These are phyloP conservation scores for Oncorhynchus masou DNA, from an alignment of 2,113 vertebrate species.

Conservation along the genomic window DNA sequence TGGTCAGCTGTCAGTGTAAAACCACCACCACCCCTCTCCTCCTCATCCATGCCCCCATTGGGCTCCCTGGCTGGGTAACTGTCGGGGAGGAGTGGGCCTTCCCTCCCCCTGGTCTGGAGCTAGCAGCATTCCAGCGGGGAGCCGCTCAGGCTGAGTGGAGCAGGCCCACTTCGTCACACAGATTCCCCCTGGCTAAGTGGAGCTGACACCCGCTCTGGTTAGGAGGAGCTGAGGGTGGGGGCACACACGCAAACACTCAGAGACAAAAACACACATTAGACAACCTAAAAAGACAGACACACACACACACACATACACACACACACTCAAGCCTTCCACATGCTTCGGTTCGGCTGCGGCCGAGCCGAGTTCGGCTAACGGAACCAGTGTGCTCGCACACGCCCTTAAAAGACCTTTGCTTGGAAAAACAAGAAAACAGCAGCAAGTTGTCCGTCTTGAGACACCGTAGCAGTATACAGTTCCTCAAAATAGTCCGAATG, in stretches of 20 bases:
- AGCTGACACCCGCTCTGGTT: conserved; percentile 52
- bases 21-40: conserved; percentile 26
- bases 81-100: conserved; percentile 28
- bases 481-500: too few species aligned
- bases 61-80: not conserved
- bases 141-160: conserved; percentile 72
- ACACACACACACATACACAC: conserved; percentile 8
- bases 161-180: conserved; percentile 72
- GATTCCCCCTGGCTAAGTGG: conserved; percentile 50
- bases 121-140: conserved; percentile 72
- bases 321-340: not conserved
- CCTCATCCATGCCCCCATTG: not conserved
- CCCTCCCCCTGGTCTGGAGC: conserved; percentile 53
- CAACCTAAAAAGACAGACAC: not conserved
- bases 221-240: not conserved
- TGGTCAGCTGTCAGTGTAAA: conserved; percentile 74
- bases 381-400: too few species aligned
- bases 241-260: conserved; percentile 2
- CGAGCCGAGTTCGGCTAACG: too few species aligned
- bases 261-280: not conserved
- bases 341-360: too few species aligned
- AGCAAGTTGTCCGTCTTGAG: too few species aligned
- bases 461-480: too few species aligned
- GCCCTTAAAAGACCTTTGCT: too few species aligned
- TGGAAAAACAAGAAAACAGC: too few species aligned